Evolutionary conservation across 2,113 vertebrate species (phyloP).

Genomic region (Syrmaticus mikado): DNA sequence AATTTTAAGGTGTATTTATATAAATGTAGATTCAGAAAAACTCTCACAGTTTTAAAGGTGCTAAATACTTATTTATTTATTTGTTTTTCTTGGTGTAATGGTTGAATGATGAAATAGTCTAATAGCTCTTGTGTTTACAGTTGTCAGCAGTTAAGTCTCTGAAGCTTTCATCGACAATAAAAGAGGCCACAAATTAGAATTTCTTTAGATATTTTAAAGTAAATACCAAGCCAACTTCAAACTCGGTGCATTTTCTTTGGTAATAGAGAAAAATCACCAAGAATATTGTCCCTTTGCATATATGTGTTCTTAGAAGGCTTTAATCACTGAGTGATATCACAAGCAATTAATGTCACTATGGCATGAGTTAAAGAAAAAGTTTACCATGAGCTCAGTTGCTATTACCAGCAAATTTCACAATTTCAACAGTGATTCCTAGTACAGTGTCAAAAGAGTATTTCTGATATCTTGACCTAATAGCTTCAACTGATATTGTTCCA

Average conservation of each 20-base stretch:
- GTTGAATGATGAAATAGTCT: not conserved
- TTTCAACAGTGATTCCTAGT: not conserved
- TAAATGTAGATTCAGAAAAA: not conserved
- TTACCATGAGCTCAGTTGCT: slow-evolving; percentile 1
- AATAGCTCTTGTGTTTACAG: not conserved
- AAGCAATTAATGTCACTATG: slow-evolving; percentile 14
- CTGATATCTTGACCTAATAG: slow-evolving; percentile 35
- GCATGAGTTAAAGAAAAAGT: slow-evolving; percentile 15
- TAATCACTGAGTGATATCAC: not conserved
- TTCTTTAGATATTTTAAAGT: not conserved
- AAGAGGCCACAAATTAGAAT: not conserved
- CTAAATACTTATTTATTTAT: not conserved
- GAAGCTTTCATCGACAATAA: not conserved
- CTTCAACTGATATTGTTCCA: slow-evolving; percentile 34
- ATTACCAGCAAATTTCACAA: not conserved
- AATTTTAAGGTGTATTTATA: not conserved
- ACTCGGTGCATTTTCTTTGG: not conserved
- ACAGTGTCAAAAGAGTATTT: slow-evolving; percentile 31
- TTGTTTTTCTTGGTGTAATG: not conserved
- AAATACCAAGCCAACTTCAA: not conserved
- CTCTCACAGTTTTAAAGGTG: not conserved
- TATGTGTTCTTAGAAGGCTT: not conserved
- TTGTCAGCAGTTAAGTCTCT: not conserved
- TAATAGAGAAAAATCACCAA: not conserved
- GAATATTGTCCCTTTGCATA: not conserved